These are phyloP conservation scores for Doris montereyensis DNA, from an alignment of 2,888 invertebrate genomes.

Conservation along the genomic window DNA sequence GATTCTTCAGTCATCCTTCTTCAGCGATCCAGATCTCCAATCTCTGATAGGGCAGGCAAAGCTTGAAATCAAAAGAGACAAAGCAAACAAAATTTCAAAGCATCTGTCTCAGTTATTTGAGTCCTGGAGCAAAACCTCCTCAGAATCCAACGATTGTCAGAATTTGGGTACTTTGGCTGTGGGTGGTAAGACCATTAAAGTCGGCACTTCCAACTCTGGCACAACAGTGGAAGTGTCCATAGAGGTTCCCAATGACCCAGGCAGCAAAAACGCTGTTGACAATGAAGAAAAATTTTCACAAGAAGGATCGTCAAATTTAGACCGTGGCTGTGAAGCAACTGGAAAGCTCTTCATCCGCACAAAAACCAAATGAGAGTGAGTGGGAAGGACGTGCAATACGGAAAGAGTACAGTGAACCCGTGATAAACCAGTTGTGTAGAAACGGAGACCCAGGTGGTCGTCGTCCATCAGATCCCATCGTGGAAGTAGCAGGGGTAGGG, in stretches of 20 bases:
- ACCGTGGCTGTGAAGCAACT: no score
- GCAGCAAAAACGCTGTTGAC: no score
- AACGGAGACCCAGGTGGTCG: background rate
- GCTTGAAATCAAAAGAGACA: slow-evolving; percentile 56
- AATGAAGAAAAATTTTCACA: no score
- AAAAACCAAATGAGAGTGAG: no score
- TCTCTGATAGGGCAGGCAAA: slow-evolving; percentile 57
- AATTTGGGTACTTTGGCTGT: slow-evolving; percentile 28
- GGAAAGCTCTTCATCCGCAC: no score
- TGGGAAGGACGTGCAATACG: no score
- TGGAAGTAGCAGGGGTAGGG: background rate
- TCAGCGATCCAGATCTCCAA: slow-evolving; percentile 58
- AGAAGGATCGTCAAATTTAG: no score
- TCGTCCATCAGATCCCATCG: slow-evolving; percentile 24
- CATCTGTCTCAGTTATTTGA: slow-evolving; percentile 49
- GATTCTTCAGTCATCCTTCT: slow-evolving; percentile 61
- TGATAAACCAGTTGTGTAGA: slow-evolving; percentile 1
- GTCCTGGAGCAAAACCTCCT: slow-evolving; percentile 40
- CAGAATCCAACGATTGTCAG: background rate
- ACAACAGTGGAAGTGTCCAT: slow-evolving; percentile 18
- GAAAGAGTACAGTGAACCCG: slow-evolving; percentile 33
- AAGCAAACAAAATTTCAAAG: slow-evolving; percentile 55
- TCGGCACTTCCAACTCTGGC: slow-evolving; percentile 27
- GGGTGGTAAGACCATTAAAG: slow-evolving; percentile 32
- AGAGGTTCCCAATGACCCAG: background rate